These are phyloP conservation scores for Carterocephalus palaemon DNA, from an alignment of 2,888 invertebrate genomes.

Conservation along the genomic window DNA sequence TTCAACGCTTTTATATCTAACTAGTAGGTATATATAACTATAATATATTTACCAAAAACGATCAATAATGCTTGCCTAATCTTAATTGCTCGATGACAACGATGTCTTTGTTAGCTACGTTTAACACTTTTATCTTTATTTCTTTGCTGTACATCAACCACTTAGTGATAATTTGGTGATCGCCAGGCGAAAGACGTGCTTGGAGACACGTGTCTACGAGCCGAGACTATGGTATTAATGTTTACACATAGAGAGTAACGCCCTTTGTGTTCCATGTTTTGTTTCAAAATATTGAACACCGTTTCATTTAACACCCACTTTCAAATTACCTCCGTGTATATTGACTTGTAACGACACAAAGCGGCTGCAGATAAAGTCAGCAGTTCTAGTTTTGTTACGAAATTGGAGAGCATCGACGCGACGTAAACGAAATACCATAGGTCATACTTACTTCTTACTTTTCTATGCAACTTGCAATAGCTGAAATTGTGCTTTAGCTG, in stretches of 20 bases:
- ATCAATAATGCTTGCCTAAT: too few relatives aligned
- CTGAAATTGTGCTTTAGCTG: too few relatives aligned
- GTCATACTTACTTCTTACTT: too few relatives aligned
- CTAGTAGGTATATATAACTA: too few relatives aligned
- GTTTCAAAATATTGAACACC: conserved; percentile 79
- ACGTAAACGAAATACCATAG: conserved; percentile 22
- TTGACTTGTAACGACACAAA: conserved; percentile 63
- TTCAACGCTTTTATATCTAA: too few relatives aligned
- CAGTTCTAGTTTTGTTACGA: conserved; percentile 46
- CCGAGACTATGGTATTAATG: conserved; percentile 45
- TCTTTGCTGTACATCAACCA: conserved; percentile 25
- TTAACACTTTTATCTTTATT: conserved; percentile 37
- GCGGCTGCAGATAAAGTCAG: conserved; percentile 48
- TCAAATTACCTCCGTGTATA: conserved; percentile 66
- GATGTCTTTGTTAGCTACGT: conserved; percentile 26
- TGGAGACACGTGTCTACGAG: conserved; percentile 46
- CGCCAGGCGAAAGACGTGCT: conserved; percentile 40
- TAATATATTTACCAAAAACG: too few relatives aligned
- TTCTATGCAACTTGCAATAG: too few relatives aligned
- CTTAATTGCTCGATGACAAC: conserved; percentile 7
- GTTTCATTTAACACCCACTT: conserved; percentile 76
- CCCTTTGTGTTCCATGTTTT: conserved; percentile 77
- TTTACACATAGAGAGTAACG: conserved; percentile 72
- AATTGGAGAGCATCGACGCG: conserved; percentile 33
- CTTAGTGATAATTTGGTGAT: conserved; percentile 68